Evolutionary conservation across 2,888 invertebrate species (phyloP).

Genomic region (Artemia sinica): DNA sequence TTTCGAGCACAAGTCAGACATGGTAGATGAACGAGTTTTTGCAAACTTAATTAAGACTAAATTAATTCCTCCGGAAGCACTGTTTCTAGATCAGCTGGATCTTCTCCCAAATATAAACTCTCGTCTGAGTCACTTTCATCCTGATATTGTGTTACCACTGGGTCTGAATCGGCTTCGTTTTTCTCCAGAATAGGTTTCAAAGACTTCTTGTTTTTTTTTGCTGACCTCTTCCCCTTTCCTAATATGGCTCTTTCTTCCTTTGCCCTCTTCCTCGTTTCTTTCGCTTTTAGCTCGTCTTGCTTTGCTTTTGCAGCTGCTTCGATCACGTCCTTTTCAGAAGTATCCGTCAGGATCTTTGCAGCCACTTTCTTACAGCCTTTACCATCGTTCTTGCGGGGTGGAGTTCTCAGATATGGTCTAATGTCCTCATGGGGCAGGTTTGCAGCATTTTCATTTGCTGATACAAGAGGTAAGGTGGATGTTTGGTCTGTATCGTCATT

Average conservation of each 20-base stretch:
- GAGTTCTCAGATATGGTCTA: background rate
- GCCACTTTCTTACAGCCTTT: background rate
- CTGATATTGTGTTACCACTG: background rate
- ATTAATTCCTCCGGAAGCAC: too few species aligned
- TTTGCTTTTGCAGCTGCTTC: background rate
- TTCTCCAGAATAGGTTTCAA: background rate
- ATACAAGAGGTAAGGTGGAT: background rate
- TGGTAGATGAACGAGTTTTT: too few species aligned
- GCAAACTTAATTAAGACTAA: too few species aligned
- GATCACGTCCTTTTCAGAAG: background rate
- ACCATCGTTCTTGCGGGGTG: background rate
- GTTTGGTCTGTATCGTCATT: background rate
- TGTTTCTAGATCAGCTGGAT: background rate
- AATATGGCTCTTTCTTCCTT: background rate
- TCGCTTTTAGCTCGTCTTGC: background rate
- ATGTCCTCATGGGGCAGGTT: background rate
- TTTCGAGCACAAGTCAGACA: too few species aligned
- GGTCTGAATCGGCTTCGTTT: background rate
- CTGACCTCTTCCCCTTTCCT: background rate
- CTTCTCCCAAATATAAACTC: background rate
- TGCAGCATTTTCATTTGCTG: background rate
- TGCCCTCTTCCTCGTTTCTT: background rate
- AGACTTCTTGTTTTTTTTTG: background rate
- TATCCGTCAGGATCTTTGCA: background rate
- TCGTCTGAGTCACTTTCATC: constrained; percentile 1